Base-by-base conservation (phyloP, 2,797 vertebrate genomes). In the Cynopterus sphinx region DNA sequence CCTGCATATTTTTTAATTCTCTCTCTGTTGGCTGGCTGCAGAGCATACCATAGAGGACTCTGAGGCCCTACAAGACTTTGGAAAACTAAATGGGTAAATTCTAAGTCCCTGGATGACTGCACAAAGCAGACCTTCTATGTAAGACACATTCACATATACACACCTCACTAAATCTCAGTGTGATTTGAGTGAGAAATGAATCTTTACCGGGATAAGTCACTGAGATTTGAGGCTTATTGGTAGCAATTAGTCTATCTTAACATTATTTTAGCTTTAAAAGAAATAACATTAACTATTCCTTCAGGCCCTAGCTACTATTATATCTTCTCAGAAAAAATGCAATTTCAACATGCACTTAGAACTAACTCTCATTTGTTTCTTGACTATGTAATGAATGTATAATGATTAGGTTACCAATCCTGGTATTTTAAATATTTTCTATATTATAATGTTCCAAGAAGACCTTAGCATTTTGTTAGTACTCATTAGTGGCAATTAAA, bases 331-430 rank as follows among this genome's bases (percentile, higher is more conserved):
- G 77, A 81, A 68, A 75, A 95, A 87, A 82, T 59, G 8, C 24
- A 82, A 43, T 75, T 85, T 97, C 57, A 41, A 61, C 51, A 24
- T 39, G 22, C 4, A 31, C 21, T 88, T 82, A 73, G 11, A 43
- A 73, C 31, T 88, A 78, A 70, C 31, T 83, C 79, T 31, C 24
- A 63, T 73, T 95, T 91, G 46, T 75, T 84, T 68, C 9, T 86
- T 94, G 59, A 36, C 13, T 59, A 10, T 84, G 41, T 79, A 59
- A 94, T 68, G 36, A 81, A 39, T 89, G 41, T 53, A 21, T 51
- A 84, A 67, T 83, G 49, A 59, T 87, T 90, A 84, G n/a, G 43
- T 75, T 96, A 82, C 28, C 51, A 67, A 31, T 96, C 81, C 26
- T 86, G 74, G 9, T 33, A 65, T 70, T 73, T 90, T 59, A 85